These are phyloP conservation scores for Orthosia gothica DNA, from an alignment of 2,888 invertebrate genomes.

Conservation along the genomic window DNA sequence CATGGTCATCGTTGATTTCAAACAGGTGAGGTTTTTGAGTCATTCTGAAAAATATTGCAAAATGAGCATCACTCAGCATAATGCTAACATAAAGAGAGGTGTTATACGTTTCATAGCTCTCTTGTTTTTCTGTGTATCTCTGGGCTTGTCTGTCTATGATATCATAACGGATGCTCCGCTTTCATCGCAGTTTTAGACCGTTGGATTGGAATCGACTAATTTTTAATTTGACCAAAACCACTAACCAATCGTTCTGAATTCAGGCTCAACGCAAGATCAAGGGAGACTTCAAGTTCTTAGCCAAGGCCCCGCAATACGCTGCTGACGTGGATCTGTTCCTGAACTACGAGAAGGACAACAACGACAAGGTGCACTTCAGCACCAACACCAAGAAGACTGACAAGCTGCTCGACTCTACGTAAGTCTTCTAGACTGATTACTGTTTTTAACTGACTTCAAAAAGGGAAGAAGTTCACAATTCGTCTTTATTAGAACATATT, in stretches of 20 bases:
- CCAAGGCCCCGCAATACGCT: constrained; percentile 92
- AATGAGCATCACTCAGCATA: too few relatives aligned
- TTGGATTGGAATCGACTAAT: neutral
- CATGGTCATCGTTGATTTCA: constrained; percentile 91
- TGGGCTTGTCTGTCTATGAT: neutral
- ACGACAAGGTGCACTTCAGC: constrained; percentile 93
- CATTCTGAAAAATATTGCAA: neutral
- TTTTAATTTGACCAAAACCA: neutral
- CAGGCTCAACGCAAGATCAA: constrained; percentile 92
- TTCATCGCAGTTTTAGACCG: neutral
- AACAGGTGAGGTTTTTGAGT: constrained; percentile 79
- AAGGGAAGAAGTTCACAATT: too few relatives aligned
- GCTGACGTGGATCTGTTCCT: constrained; percentile 93
- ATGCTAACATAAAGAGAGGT: too few relatives aligned
- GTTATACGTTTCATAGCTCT: too few relatives aligned
- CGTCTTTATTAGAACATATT: too few relatives aligned
- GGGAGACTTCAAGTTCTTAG: constrained; percentile 92
- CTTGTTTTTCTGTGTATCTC: too few relatives aligned
- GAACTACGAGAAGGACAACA: constrained; percentile 94
- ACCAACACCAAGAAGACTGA: constrained; percentile 92
- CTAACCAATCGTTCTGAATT: constrained; percentile 35
- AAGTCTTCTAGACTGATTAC: constrained; percentile 70
- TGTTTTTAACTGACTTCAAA: too few relatives aligned
- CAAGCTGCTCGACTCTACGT: constrained; percentile 92
- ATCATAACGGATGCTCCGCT: neutral